Conservation (phyloP, 35 echinoderm and acorn worm genomes). For the Apostichopus parvimensis region DNA sequence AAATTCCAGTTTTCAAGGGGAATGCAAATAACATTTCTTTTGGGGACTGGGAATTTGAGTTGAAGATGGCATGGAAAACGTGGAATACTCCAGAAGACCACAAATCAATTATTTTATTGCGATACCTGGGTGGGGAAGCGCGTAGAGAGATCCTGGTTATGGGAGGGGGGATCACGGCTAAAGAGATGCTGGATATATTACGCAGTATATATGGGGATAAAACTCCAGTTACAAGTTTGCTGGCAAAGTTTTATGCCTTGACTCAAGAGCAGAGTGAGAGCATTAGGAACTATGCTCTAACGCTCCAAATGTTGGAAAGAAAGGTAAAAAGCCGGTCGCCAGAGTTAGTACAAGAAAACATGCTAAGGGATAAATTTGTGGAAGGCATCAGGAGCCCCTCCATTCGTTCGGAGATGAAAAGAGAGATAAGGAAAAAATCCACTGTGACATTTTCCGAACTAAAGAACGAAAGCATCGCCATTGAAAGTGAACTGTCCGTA, state of each 20-base stretch:
- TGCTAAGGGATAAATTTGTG: slow-evolving; percentile 33
- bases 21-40: not conserved
- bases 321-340: not conserved
- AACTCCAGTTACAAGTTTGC: not conserved
- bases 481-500: not conserved
- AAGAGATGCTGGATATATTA: not conserved
- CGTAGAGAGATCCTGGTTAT: no score
- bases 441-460: not conserved
- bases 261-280: not conserved
- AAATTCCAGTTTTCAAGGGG: slow-evolving; percentile 4
- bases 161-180: not conserved
- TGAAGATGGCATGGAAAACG: not conserved
- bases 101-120: slow-evolving; percentile 21
- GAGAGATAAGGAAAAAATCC: not conserved
- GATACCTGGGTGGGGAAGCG: slow-evolving; percentile 32
- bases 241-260: slow-evolving; percentile 27
- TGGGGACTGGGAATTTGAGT: not conserved
- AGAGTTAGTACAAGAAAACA: not conserved
- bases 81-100: slow-evolving; percentile 6
- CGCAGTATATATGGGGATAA: not conserved
- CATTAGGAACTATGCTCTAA: not conserved
- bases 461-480: not conserved
- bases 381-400: not conserved
- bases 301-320: not conserved
- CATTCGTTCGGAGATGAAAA: slow-evolving; percentile 7